Evolutionary conservation across 2,797 vertebrate species (phyloP).

Genomic region (Natrix natrix): DNA sequence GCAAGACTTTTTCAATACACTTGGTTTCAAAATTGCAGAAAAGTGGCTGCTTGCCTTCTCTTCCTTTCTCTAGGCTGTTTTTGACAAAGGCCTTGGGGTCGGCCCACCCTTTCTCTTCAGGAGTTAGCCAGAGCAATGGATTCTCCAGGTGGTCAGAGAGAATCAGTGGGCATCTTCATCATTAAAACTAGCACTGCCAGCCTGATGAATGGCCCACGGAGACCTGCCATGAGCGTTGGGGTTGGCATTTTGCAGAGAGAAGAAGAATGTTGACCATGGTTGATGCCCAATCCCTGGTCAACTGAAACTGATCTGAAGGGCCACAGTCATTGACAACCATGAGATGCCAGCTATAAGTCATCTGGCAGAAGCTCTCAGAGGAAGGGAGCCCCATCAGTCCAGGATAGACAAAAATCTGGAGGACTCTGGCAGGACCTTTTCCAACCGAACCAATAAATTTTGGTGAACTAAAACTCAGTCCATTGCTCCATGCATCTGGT

Average conservation of each 20-base stretch:
- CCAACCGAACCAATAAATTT: background rate
- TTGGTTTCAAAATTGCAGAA: background rate
- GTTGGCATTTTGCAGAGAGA: background rate
- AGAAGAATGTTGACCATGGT: background rate
- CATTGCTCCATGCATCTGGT: background rate
- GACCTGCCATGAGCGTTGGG: background rate
- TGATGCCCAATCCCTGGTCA: background rate
- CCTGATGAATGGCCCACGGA: too few species aligned
- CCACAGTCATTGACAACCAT: background rate
- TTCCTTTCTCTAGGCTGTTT: background rate
- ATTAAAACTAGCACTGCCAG: background rate
- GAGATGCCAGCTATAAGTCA: background rate
- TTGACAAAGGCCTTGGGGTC: background rate
- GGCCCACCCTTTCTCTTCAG: background rate
- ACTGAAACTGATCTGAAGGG: background rate
- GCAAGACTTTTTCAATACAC: background rate
- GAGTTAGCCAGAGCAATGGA: background rate
- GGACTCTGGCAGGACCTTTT: background rate
- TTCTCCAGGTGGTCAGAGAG: background rate
- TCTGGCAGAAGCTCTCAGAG: background rate
- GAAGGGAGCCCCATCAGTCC: background rate
- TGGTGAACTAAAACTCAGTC: background rate
- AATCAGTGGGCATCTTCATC: background rate
- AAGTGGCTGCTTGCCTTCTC: background rate
- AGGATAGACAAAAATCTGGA: background rate